Conservation (phyloP, 2,113 vertebrate genomes). For the Delphinus delphis region DNA sequence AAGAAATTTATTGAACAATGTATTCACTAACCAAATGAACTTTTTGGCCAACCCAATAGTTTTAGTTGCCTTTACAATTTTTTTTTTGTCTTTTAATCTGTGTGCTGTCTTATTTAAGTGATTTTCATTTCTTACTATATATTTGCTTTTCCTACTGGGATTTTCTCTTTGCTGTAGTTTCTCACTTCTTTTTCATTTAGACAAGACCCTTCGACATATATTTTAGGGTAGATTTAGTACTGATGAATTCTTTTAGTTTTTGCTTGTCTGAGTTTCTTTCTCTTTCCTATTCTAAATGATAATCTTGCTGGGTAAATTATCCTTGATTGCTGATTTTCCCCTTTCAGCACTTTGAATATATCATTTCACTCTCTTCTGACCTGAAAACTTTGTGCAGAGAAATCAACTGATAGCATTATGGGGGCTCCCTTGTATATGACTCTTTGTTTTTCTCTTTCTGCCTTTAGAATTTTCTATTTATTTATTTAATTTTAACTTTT, state of each 20-base stretch:
- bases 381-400: neutral
- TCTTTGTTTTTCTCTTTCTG: neutral
- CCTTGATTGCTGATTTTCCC: neutral
- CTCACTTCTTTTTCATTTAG: neutral
- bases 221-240: neutral
- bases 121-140: neutral
- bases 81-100: neutral
- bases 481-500: neutral
- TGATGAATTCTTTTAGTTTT: neutral
- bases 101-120: neutral
- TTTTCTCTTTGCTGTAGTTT: neutral
- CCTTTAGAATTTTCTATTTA: neutral
- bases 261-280: neutral
- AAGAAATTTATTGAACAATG: no score
- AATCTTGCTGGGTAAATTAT: neutral
- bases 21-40: no score
- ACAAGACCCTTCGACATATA: neutral
- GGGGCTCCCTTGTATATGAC: neutral
- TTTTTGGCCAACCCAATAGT: no score
- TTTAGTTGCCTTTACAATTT: neutral
- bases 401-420: neutral
- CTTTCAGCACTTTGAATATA: neutral
- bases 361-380: neutral
- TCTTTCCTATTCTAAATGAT: neutral
- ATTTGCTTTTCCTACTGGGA: neutral